Evolutionary conservation across 2,113 vertebrate genomes (phyloP).

Genomic region (Cryptotis parvus): DNA sequence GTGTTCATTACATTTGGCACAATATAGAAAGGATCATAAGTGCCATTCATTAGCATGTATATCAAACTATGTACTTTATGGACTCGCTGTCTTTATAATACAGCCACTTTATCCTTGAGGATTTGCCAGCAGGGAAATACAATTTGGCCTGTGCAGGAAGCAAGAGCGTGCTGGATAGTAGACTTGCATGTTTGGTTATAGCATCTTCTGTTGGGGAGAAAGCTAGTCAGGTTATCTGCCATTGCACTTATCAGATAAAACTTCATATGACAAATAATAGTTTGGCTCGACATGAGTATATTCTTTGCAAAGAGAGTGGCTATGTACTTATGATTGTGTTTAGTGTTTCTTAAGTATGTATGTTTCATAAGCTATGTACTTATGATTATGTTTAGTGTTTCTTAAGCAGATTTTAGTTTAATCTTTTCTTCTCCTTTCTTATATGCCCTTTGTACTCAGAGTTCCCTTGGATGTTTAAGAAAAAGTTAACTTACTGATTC

Average conservation of each 20-base stretch:
- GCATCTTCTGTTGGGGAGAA: neutral
- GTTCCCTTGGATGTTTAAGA: neutral
- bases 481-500: neutral
- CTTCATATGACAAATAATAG: neutral
- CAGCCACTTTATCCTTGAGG: neutral
- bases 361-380: too few relatives aligned
- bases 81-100: neutral
- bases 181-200: neutral
- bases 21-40: neutral
- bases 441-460: neutral
- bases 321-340: neutral
- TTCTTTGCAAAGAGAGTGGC: neutral
- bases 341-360: slow-evolving; percentile 20
- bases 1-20: neutral
- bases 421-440: neutral
- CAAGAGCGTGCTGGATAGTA: neutral
- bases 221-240: neutral
- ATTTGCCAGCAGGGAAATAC: neutral
- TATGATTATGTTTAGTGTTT: neutral
- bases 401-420: neutral
- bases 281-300: neutral
- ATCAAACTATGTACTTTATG: neutral
- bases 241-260: neutral
- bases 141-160: neutral
- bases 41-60: too few relatives aligned